Evolutionary conservation across 1,140 invertebrate genomes (phyloP).

Genomic region (Argopecten irradians): DNA sequence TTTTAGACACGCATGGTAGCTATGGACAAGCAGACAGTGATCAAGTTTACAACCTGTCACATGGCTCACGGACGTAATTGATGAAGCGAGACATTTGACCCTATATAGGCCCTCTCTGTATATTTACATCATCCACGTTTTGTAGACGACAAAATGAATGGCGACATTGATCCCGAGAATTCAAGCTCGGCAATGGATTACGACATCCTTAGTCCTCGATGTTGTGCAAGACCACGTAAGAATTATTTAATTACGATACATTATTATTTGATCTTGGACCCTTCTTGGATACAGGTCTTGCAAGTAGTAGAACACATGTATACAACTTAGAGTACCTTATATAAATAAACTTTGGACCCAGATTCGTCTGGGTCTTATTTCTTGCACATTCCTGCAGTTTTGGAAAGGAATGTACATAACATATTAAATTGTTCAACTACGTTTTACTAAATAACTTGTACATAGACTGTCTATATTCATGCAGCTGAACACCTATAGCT

Average conservation of each 20-base stretch:
- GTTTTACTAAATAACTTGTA: too few relatives aligned
- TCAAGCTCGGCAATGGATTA: neutral
- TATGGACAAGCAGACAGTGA: neutral
- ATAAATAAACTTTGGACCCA: constrained; percentile 3
- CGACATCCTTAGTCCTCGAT: neutral
- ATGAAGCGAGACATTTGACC: neutral
- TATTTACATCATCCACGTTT: neutral
- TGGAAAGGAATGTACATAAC: too few relatives aligned
- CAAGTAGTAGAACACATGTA: too few relatives aligned
- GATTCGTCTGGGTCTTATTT: neutral
- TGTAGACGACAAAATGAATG: neutral
- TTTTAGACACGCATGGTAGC: neutral
- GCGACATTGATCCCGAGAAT: neutral
- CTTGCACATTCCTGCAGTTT: too few relatives aligned
- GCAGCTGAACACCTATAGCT: too few relatives aligned
- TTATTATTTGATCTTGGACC: too few relatives aligned
- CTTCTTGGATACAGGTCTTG: too few relatives aligned
- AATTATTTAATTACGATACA: too few relatives aligned
- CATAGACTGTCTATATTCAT: too few relatives aligned
- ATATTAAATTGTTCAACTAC: too few relatives aligned
- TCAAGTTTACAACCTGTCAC: neutral
- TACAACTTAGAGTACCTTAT: too few relatives aligned
- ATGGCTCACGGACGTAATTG: neutral
- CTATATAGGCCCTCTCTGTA: neutral
- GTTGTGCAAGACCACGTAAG: neutral